Percentiles rank a stretch among this genome's conserved stretches.
These are phyloP conservation scores for Pagrus major DNA, from an alignment of 2,113 vertebrate species.

Conservation along the genomic window DNA sequence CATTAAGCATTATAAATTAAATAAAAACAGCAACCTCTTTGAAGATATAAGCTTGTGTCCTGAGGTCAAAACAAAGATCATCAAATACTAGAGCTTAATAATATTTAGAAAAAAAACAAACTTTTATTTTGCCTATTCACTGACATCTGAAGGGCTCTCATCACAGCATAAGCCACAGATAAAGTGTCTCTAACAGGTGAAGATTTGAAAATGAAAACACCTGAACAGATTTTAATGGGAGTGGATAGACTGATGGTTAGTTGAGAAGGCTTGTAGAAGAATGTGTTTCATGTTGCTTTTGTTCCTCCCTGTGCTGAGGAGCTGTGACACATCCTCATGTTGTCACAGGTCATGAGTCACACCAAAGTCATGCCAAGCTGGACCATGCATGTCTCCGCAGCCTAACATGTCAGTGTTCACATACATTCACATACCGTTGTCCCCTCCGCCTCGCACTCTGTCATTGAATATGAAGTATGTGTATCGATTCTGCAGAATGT, in stretches of 20 bases:
- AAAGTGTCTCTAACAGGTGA: not conserved
- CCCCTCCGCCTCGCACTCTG: conserved; percentile 14
- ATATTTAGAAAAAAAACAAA: not conserved
- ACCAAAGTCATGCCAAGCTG: conserved; percentile 40
- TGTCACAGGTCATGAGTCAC: conserved; percentile 45
- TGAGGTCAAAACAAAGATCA: not conserved
- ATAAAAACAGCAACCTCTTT: not conserved
- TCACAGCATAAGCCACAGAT: not conserved
- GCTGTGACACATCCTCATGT: conserved; percentile 23
- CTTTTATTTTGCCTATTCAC: not conserved
- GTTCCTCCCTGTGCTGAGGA: not conserved
- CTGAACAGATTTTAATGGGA: not conserved
- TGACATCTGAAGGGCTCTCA: not conserved
- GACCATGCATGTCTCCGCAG: conserved; percentile 62
- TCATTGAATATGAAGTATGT: conserved; percentile 63
- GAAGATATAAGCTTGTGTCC: not conserved
- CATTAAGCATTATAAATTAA: not conserved
- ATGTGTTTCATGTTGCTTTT: conserved; percentile 44
- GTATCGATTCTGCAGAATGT: conserved; percentile 59
- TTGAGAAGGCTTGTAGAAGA: not conserved
- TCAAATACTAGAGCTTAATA: not conserved
- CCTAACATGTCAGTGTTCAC: conserved; percentile 37
- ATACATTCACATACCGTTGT: conserved; percentile 24
- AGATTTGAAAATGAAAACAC: not conserved
- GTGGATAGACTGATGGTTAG: not conserved